Evolutionary conservation across 23 tunicate genomes (phyloP), one percentile per base, ranked within the genome.

Genomic region (Diplosoma virens): DNA sequence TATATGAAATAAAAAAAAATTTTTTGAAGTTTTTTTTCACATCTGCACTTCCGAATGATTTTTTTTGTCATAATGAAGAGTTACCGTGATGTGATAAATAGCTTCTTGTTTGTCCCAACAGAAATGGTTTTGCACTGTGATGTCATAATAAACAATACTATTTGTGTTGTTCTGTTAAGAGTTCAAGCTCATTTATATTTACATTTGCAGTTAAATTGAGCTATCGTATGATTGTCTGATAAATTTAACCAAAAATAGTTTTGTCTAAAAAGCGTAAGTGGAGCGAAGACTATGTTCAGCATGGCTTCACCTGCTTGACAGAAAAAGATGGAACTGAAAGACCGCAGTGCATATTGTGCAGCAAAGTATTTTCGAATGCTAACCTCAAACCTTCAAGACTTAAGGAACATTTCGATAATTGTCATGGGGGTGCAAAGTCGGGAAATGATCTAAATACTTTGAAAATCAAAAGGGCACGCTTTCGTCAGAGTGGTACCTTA

Each of bases 261-360:
- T 7, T 14, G 50, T 41, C 50, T 41, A 41, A 14, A 41, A 41
- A 41, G 50, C 50, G 50, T 41, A 41, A 41, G 50, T 41, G 50
- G 14, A 41, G 50, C 50, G 50, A 41, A 41, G 50, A 41, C 50
- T 41, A 14, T 41, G 50, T 41, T 41, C 50, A 41, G 50, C 50
- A 41, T 47, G 83, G 77, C 1, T 79, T 66, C 1, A 66, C 83
- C 0, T 66, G 47, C 7, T 31, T 41, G 77, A 25, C 36, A 0
- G 59, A 2, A 1, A 64, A 30, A 25, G 76, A 1, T 41, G 83
- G 75, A 32, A 33, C 27, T 1, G 83, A 66, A 33, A 79, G 33
- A 53, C 76, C 75, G 61, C 83, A 79, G 36, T 79, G 59, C 76
- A 69, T 79, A n/a, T 18, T 66, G 16, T 66, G 83, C 63, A 45